phyloP scores from a whole-genome alignment of 64 coral and sea anemone genomes.

The Astreopora myriophthalma region DNA sequence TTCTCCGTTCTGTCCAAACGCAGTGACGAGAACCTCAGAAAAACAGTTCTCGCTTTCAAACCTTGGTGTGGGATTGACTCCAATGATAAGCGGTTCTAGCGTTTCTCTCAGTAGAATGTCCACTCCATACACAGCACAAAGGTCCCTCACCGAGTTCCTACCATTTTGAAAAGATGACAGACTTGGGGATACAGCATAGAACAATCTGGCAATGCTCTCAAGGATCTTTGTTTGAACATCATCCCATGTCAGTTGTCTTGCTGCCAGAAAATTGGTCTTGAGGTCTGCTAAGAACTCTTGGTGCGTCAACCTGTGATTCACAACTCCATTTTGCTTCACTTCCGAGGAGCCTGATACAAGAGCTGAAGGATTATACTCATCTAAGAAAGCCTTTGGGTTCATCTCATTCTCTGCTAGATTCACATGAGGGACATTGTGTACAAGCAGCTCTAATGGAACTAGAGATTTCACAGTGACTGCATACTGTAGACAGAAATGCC shows the following conservation, averaged over 20 bases:
- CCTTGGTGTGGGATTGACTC: slow-evolving; percentile 35
- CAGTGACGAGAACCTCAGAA: slow-evolving; percentile 38
- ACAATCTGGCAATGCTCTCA: slow-evolving; percentile 57
- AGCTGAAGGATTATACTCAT: slow-evolving; percentile 65
- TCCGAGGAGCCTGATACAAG: slow-evolving; percentile 21
- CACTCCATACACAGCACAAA: slow-evolving; percentile 73
- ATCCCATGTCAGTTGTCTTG: slow-evolving; percentile 50
- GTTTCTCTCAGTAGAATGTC: slow-evolving; percentile 57
- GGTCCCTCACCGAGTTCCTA: not conserved
- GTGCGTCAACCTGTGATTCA: slow-evolving; percentile 38
- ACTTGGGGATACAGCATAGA: slow-evolving; percentile 50
- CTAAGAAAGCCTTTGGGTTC: slow-evolving; percentile 38
- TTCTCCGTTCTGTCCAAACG: slow-evolving; percentile 28
- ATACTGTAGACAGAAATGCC: slow-evolving; percentile 84
- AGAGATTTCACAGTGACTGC: slow-evolving; percentile 73
- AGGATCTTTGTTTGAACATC: slow-evolving; percentile 51
- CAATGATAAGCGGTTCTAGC: slow-evolving; percentile 51
- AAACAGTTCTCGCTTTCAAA: slow-evolving; percentile 50
- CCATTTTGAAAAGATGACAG: slow-evolving; percentile 34
- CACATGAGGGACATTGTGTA: slow-evolving; percentile 80
- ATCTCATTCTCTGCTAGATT: slow-evolving; percentile 23
- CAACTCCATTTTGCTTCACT: not conserved
- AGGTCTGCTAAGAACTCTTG: slow-evolving; percentile 71
- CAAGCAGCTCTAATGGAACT: slow-evolving; percentile 54
- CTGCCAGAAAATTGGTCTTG: slow-evolving; percentile 42